Evolutionary conservation across 2,888 invertebrate species (phyloP).

Genomic region (Melanostoma scalare): DNA sequence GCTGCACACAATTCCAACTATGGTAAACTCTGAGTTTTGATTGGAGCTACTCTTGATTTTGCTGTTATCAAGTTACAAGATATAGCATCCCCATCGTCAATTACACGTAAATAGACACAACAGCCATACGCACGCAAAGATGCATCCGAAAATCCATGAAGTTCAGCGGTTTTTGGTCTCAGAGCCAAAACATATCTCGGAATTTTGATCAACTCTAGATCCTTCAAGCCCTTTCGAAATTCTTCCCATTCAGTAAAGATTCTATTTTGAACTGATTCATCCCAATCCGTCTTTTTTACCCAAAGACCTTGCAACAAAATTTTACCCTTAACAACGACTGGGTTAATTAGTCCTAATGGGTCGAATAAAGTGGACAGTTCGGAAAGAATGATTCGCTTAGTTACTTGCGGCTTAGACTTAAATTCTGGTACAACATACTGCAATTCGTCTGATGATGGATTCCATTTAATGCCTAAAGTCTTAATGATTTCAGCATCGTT

Average conservation of each 20-base stretch:
- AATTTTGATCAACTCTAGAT: not conserved
- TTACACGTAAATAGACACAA: constrained; percentile 45
- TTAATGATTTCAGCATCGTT: constrained; percentile 30
- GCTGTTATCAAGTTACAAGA: constrained; percentile 37
- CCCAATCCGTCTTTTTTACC: constrained; percentile 47
- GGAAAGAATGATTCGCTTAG: constrained; percentile 3
- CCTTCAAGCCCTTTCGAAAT: too few species aligned
- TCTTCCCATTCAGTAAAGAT: too few species aligned
- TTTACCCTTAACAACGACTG: constrained; percentile 53
- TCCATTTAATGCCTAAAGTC: constrained; percentile 53
- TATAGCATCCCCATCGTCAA: constrained; percentile 13
- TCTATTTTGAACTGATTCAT: constrained; percentile 9
- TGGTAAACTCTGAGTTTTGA: constrained; percentile 54
- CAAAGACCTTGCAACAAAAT: constrained; percentile 63
- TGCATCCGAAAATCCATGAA: constrained; percentile 60
- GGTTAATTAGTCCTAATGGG: constrained; percentile 52
- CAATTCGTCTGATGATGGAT: constrained; percentile 33
- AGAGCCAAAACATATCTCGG: not conserved
- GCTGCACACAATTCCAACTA: constrained; percentile 64
- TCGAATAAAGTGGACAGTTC: too few species aligned
- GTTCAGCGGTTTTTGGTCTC: not conserved
- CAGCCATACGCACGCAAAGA: constrained; percentile 55
- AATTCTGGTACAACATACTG: not conserved
- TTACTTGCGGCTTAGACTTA: not conserved
- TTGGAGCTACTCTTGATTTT: constrained; percentile 62